Evolutionary conservation across 2,888 invertebrate genomes (phyloP), one percentile per base, ranked within the genome.

Genomic region (Acrobasis consociella): DNA sequence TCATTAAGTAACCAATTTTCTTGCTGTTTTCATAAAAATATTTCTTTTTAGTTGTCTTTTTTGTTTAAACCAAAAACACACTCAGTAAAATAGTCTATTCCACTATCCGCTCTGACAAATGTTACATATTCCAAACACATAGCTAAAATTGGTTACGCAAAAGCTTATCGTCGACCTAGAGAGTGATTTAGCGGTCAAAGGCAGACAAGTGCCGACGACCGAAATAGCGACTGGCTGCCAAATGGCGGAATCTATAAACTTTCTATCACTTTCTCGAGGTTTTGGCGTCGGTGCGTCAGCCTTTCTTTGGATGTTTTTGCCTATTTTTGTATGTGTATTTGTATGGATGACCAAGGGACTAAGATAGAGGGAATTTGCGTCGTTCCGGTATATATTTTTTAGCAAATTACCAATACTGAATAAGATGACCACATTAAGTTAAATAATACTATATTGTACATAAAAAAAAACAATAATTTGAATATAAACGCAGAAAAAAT

Each of bases 111-210:
- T n/a, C n/a, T n/a, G n/a, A n/a, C n/a, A n/a, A n/a, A n/a, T 22
- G 13, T 46, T 46, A 46, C 46, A 46, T n/a, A 46, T 46, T 13
- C n/a, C 2, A 46, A n/a, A 10, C 13, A 46, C 5, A 46, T 46
- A 3, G 2, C 22, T 22, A 13, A 11, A 46, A 42, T 46, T 46
- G 13, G 46, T 46, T 46, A 46, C 13, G 46, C 46, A 46, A 46
- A 22, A 46, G 46, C 13, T n/a, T 46, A 31, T 22, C 22, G n/a
- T 13, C 46, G 13, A 46, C 46, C 46, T 46, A 46, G 46, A 46
- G 46, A 46, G 46, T 46, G 46, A 13, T 46, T n/a, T n/a, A n/a
- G 46, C 46, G 46, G 46, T 46, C 46, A 46, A 46, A 46, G 46
- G n/a, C 46, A 9, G 11, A 13, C 42, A n/a, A 46, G n/a, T 46